phyloP scores from a whole-genome alignment of 2,113 vertebrate genomes.

The Gavialis gangeticus region DNA sequence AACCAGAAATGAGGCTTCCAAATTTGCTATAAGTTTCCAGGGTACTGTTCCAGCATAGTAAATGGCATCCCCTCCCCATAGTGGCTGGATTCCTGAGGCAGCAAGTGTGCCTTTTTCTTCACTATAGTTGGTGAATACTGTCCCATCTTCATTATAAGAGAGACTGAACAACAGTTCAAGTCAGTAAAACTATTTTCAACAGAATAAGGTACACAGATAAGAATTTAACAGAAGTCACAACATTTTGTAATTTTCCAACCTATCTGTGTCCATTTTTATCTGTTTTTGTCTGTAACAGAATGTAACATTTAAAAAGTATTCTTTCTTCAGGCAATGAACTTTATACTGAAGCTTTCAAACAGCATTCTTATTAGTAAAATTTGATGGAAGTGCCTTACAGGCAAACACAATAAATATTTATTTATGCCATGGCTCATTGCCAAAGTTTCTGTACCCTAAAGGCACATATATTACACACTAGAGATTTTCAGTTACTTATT shows the following conservation, averaged over 20 bases:
- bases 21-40: neutral
- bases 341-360: neutral
- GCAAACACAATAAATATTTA: constrained; percentile 65
- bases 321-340: constrained; percentile 8
- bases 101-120: neutral
- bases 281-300: neutral
- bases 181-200: neutral
- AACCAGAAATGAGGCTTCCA: neutral
- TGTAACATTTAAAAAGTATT: neutral
- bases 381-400: constrained; percentile 31
- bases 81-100: neutral
- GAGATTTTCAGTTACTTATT: constrained; percentile 43
- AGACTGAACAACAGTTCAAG: neutral
- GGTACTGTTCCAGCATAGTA: neutral
- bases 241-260: neutral
- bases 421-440: constrained; percentile 48
- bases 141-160: neutral
- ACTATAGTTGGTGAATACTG: neutral
- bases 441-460: constrained; percentile 25
- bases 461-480: constrained; percentile 49
- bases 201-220: neutral
- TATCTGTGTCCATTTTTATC: neutral
- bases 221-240: neutral
- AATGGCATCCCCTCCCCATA: neutral
- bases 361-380: constrained; percentile 53